A percentile compares a stretch with the other conserved stretches of the same genome.
These are phyloP conservation scores for Anagyrus pseudococci DNA, from an alignment of 2,888 invertebrate species.

Conservation along the genomic window DNA sequence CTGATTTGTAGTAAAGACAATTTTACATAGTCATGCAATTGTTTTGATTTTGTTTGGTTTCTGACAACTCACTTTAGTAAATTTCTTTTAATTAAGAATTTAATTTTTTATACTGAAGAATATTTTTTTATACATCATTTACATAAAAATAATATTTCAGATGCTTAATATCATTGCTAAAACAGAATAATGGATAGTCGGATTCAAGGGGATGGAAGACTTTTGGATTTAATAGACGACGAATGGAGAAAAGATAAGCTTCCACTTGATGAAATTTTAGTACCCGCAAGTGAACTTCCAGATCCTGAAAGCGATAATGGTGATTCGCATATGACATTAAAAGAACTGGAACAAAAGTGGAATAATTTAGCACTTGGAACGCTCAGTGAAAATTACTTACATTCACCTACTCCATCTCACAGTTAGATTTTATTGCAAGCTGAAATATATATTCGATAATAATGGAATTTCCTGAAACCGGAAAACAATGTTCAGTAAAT, in stretches of 20 bases:
- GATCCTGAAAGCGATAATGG: slow-evolving; percentile 93
- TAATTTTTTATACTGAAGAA: too few relatives aligned
- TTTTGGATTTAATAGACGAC: slow-evolving; percentile 83
- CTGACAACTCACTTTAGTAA: too few relatives aligned
- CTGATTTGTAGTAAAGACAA: too few relatives aligned
- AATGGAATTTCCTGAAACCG: slow-evolving; percentile 80
- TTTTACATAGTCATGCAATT: too few relatives aligned
- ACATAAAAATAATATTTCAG: too few relatives aligned
- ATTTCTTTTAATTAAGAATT: too few relatives aligned
- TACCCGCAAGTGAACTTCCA: slow-evolving; percentile 86
- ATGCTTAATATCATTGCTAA: too few relatives aligned
- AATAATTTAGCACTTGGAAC: slow-evolving; percentile 66
- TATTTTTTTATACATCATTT: too few relatives aligned
- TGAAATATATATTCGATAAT: slow-evolving; percentile 20
- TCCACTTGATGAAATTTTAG: slow-evolving; percentile 83
- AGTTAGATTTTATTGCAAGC: slow-evolving; percentile 40
- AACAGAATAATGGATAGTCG: slow-evolving; percentile 88
- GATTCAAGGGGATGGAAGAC: slow-evolving; percentile 75
- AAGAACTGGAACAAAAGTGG: slow-evolving; percentile 80
- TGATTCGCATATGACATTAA: slow-evolving; percentile 87
- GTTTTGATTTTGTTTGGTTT: too few relatives aligned
- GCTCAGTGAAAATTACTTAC: slow-evolving; percentile 65
- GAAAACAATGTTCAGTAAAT: slow-evolving; percentile 69
- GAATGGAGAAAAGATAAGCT: slow-evolving; percentile 86
- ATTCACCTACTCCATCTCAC: slow-evolving; percentile 58